Base-by-base conservation (phyloP, 1,140 invertebrate species). In the Dreissena rostriformis region DNA sequence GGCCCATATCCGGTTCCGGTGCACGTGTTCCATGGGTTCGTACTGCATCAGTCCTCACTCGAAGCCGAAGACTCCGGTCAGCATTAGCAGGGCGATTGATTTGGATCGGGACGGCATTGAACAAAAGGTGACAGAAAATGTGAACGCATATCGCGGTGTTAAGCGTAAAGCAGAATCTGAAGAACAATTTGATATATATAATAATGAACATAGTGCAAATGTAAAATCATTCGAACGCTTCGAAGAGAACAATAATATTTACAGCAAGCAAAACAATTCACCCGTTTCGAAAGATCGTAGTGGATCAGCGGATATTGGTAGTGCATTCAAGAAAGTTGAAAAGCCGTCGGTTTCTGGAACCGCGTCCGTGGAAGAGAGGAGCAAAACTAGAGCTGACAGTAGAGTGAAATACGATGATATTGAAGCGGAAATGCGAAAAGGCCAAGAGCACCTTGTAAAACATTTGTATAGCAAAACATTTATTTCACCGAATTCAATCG, bases 241-340 rank as follows among this genome's bases (percentile, higher is more conserved):
- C 11, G 19, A 22, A 24, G 65, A 67, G 26, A 28, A 67, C 14
- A 67, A 67, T 24, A 67, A 67, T 67, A 22, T 22, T 24, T 11
- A 11, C 26, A 67, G 14, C 14, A 11, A 12, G 11, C 65, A 12
- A 14, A 12, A 67, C 11, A 14, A 14, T 67, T 22, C 19, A 14
- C 53, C 53, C 12, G 19, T 14, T 14, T 12, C 53, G 51, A 67
- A 74, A 73, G 65, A 26, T 15, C 67, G 74, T 17, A 29, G 14
- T 19, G 74, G 82, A 68, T 76, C 82, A 51, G 65, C 75, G 26
- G n/a, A n/a, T n/a, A n/a, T n/a, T n/a, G 67, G 81, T 17, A 92
- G 91, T 86, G 91, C 91, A 11, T 92, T 92, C 71, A 87, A 88
- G 73, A 92, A 92, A 87, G 90, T 92, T 26, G 90, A 91, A 81